phyloP scores from a whole-genome alignment of 2,888 invertebrate species.

The Myopa testacea region DNA sequence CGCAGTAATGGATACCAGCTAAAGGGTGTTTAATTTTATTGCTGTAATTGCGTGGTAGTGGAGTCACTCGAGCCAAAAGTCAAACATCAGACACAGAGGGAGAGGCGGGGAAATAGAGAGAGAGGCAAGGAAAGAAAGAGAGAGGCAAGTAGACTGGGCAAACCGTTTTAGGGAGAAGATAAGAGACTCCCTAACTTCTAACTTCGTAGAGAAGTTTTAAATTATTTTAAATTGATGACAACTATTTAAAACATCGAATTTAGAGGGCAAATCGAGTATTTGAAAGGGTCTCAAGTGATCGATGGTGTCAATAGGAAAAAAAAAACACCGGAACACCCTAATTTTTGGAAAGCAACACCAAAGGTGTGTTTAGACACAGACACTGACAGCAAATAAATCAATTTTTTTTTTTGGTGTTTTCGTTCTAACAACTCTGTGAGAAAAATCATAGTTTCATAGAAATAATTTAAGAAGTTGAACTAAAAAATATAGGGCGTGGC shows the following conservation, averaged over 20 bases:
- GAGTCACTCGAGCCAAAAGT: background rate
- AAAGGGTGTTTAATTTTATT: conserved; percentile 9
- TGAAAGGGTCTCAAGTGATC: background rate
- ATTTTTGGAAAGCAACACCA: background rate
- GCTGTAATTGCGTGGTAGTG: background rate
- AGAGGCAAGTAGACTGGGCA: no score
- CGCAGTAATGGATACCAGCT: conserved; percentile 1
- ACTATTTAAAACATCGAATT: background rate
- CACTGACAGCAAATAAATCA: no score
- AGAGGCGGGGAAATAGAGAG: background rate
- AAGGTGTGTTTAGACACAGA: background rate
- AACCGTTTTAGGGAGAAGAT: background rate
- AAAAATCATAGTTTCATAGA: background rate
- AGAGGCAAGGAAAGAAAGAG: background rate
- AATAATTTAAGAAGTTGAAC: background rate
- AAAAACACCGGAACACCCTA: background rate
- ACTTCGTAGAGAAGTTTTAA: background rate
- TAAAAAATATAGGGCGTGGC: background rate
- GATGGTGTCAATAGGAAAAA: background rate
- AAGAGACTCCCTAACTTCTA: background rate
- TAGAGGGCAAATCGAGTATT: background rate
- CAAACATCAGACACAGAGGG: background rate
- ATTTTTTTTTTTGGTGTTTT: no score
- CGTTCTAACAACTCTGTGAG: no score
- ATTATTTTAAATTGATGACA: conserved; percentile 8